Conservation (phyloP, 2,797 vertebrate species). For the Sciurus vulgaris region DNA sequence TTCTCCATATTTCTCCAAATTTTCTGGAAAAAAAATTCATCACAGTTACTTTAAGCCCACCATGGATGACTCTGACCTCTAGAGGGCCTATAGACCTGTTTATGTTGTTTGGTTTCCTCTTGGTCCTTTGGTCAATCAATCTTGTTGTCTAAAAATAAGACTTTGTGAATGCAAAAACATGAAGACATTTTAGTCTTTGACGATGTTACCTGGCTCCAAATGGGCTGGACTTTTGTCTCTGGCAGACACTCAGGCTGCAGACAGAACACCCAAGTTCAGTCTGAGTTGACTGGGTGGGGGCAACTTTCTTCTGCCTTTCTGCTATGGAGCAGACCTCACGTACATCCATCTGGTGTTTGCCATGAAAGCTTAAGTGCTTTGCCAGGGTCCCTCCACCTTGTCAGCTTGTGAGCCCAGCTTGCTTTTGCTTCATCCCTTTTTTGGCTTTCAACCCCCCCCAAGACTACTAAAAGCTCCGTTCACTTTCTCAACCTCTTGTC, state of each 20-base stretch:
- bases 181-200: too few species aligned
- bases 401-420: background rate
- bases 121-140: background rate
- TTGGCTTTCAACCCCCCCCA: too few species aligned
- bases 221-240: background rate
- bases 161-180: background rate
- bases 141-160: background rate
- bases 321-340: background rate
- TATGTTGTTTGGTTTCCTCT: background rate
- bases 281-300: too few species aligned
- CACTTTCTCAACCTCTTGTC: too few species aligned
- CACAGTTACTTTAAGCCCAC: background rate
- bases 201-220: background rate
- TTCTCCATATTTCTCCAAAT: background rate
- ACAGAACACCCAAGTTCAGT: background rate
- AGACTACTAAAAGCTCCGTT: background rate
- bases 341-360: background rate
- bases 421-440: too few species aligned
- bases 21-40: background rate
- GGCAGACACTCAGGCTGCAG: too few species aligned
- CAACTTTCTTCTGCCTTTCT: background rate
- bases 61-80: background rate
- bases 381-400: background rate
- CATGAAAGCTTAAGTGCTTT: background rate
- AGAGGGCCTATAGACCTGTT: background rate